Conservation (phyloP, 2,888 invertebrate species). For the Lasioglossum malachurum region DNA sequence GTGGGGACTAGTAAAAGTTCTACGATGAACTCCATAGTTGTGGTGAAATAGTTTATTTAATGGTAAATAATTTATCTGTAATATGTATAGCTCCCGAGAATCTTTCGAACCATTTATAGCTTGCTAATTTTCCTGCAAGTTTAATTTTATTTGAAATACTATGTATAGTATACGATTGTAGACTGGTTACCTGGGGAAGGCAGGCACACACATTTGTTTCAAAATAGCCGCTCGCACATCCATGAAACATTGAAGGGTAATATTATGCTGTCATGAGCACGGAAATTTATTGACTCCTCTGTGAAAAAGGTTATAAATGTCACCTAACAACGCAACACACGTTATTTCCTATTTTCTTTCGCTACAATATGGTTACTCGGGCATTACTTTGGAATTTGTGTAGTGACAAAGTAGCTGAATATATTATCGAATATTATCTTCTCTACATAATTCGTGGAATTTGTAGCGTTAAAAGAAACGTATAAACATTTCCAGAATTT, state of each 20-base stretch:
- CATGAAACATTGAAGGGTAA: conserved; percentile 66
- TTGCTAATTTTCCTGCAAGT: not conserved
- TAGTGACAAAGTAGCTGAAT: not conserved
- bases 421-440: not conserved
- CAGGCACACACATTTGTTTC: conserved; percentile 28
- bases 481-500: not conserved
- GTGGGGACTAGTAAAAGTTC: no score
- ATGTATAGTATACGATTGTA: not conserved
- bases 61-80: not conserved
- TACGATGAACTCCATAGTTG: no score
- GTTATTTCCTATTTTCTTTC: conserved; percentile 32
- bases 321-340: conserved; percentile 32
- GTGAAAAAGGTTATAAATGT: conserved; percentile 62
- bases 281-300: conserved; percentile 66
- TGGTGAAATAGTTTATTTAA: not conserved
- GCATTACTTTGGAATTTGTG: not conserved
- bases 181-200: conserved; percentile 27
- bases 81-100: not conserved
- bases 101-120: not conserved
- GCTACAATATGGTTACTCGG: conserved; percentile 7
- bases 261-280: conserved; percentile 61
- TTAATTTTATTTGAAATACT: not conserved
- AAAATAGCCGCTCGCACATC: conserved; percentile 25
- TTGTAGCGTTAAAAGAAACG: not conserved
- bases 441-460: not conserved